Evolutionary conservation across 2,888 invertebrate species (phyloP).

Genomic region (Spisula subtruncata): DNA sequence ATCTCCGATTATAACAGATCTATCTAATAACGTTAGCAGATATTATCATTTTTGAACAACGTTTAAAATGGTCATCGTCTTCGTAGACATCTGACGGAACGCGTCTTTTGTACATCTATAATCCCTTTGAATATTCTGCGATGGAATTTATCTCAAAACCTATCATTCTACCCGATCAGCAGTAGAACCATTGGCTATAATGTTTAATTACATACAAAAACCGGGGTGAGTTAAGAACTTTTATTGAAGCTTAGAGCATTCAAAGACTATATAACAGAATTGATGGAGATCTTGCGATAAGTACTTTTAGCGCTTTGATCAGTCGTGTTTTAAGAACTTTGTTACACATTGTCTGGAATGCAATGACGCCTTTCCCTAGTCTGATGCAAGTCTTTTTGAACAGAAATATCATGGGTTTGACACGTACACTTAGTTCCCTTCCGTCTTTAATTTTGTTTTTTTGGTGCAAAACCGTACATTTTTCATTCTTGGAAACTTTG

Average conservation of each 20-base stretch:
- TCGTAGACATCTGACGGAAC: not conserved
- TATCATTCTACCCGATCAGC: not conserved
- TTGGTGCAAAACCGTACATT: conserved; percentile 17
- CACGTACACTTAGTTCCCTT: not conserved
- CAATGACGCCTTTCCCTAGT: conserved; percentile 33
- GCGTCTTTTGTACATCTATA: not conserved
- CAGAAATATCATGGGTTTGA: not conserved
- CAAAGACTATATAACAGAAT: not conserved
- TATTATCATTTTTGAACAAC: conserved; percentile 26
- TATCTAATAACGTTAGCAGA: conserved; percentile 2
- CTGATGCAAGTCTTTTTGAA: conserved; percentile 20
- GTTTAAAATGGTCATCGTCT: conserved; percentile 27
- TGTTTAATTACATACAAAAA: conserved; percentile 20
- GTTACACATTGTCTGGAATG: conserved; percentile 26
- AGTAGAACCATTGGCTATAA: conserved; percentile 4
- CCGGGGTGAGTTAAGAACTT: conserved; percentile 21
- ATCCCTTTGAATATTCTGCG: conserved; percentile 33
- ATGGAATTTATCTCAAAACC: conserved; percentile 30
- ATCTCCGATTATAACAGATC: not conserved
- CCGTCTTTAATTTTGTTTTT: not conserved
- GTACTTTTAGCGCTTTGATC: not conserved
- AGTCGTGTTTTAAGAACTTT: not conserved
- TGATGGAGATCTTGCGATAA: not conserved
- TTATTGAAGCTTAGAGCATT: conserved; percentile 18
- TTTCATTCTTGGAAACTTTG: not conserved